These are phyloP conservation scores for Macropis europaea DNA, from an alignment of 2,888 invertebrate species.

Conservation along the genomic window DNA sequence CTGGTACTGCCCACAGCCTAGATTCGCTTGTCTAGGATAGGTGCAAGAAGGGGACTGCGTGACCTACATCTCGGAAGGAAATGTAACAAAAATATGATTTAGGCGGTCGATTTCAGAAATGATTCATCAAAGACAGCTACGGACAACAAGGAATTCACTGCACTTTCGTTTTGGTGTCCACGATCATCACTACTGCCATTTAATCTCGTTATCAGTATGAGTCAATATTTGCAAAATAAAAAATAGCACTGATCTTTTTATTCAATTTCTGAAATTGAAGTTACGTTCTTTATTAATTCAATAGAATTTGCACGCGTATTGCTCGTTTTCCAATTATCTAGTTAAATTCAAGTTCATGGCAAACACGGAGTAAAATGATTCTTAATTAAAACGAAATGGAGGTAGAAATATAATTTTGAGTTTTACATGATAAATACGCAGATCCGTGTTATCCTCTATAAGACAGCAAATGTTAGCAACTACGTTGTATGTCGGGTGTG, in stretches of 20 bases:
- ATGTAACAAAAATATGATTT: constrained; percentile 30
- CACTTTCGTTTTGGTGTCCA: neutral
- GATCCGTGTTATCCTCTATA: neutral
- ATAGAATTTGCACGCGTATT: no score
- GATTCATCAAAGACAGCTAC: neutral
- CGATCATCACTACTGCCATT: neutral
- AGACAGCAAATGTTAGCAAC: neutral
- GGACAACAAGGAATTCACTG: neutral
- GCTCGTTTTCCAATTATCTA: no score
- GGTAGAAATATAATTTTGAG: neutral
- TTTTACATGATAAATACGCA: neutral
- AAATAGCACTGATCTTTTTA: no score
- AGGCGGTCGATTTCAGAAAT: neutral
- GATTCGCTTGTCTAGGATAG: constrained; percentile 71
- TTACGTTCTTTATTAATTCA: no score
- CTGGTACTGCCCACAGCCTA: constrained; percentile 64
- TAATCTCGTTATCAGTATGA: neutral
- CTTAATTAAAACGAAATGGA: no score
- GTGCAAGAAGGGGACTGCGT: constrained; percentile 58
- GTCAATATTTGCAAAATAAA: neutral
- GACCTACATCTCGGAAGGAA: constrained; percentile 47
- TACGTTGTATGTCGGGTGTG: neutral
- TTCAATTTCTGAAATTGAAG: no score
- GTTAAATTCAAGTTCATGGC: no score
- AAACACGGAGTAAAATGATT: no score